Percentiles rank a stretch among this genome's conserved stretches.
Evolutionary conservation across 2,797 vertebrate genomes (phyloP).

Genomic region (Acipenser oxyrinchus): DNA sequence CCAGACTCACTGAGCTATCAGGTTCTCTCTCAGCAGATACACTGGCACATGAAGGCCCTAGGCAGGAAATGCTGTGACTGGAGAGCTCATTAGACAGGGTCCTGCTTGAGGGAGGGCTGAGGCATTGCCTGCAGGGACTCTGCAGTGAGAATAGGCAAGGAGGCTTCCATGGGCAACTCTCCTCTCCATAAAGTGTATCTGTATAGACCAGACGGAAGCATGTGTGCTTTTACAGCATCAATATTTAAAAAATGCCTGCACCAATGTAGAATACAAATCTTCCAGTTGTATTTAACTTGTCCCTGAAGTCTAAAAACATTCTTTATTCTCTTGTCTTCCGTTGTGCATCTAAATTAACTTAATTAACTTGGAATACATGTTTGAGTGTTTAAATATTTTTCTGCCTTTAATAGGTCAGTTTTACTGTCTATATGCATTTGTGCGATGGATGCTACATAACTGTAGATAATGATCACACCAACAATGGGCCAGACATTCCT

Average conservation of each 20-base stretch:
- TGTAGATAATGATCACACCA: no score
- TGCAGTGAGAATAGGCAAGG: conserved; percentile 34
- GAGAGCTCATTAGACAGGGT: conserved; percentile 26
- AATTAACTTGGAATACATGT: no score
- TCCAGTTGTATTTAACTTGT: no score
- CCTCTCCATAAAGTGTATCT: neutral
- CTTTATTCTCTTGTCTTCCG: no score
- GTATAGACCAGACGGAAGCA: conserved; percentile 22
- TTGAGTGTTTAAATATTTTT: no score
- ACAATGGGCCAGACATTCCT: neutral
- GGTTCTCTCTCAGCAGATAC: neutral
- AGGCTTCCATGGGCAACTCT: conserved; percentile 22
- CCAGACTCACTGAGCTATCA: neutral
- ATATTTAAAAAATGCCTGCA: neutral
- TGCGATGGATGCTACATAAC: no score
- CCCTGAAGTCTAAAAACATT: no score
- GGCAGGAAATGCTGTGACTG: neutral
- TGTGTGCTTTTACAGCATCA: no score
- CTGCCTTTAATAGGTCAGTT: no score
- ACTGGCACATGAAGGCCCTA: neutral
- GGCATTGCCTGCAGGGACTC: conserved; percentile 27
- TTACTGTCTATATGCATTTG: no score
- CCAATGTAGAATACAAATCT: no score
- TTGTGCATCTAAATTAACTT: no score
- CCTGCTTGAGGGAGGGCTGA: conserved; percentile 26